Evolutionary conservation across 2,888 invertebrate species (phyloP), one percentile per base, ranked within the genome.

Genomic region (Camptogramma bilineatum): DNA sequence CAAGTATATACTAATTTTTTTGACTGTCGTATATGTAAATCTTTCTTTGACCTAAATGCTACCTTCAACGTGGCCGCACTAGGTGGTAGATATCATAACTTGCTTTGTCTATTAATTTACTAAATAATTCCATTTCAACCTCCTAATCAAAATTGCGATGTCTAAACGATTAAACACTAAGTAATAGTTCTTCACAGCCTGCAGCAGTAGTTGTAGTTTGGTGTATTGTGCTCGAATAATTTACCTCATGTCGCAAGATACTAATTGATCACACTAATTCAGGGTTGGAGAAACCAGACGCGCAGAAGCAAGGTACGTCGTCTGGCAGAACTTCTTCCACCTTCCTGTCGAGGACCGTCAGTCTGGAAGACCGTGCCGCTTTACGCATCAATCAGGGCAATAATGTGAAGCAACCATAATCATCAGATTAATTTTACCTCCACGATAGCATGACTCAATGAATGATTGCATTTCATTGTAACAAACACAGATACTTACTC

Each of bases 311-410:
- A 64, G 88, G 86, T 42, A 73, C 86, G 0, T 81, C 88, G 2
- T 89, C 91, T 4, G 88, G 77, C 17, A 82, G 91, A 42, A 93
- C 93, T 0, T 91, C 91, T 0, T 90, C 91, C 39, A 91, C 93
- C 17, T 86, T 91, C 80, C 83, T 93, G 56, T 92, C 92, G 7
- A 81, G 92, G 63, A 88, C 90, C 62, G 83, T 92, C 78, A 93
- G 93, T 79, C 78, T 82, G 16, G 91, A 92, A 54, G 90, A 91
- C 69, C 84, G 91, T 34, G 78, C 85, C 65, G 81, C 83, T 66
- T 73, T 86, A 51, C 81, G 85, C 64, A 81, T 84, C 55, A 85
- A 88, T 4, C 68, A 84, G 31, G 83, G 85, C 63, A 87, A 85
- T 72, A 84, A 80, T 69, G 73, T 79, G 58, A 89, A 89, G 70